Conservation (phyloP, 2,113 vertebrate genomes). For the Lophura nycthemera region DNA sequence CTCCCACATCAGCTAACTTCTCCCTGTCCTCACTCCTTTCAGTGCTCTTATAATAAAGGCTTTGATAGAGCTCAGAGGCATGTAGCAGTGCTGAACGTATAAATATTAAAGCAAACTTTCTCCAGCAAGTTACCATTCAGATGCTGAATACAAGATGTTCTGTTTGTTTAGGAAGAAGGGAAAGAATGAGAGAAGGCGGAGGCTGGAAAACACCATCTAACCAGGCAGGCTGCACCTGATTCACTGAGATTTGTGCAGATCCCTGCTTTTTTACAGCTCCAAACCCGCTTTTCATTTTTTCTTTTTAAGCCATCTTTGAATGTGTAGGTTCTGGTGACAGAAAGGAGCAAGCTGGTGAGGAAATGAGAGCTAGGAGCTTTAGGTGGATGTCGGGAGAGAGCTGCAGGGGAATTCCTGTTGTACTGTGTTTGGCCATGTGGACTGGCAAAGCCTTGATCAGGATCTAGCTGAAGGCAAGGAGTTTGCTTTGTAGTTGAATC, state of each 20-base stretch:
- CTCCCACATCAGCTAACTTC: conserved; percentile 41
- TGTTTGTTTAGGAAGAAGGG: conserved; percentile 56
- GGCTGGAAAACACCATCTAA: background rate
- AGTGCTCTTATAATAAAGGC: conserved; percentile 54
- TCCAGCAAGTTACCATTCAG: conserved; percentile 71
- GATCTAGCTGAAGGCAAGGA: background rate
- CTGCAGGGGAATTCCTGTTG: background rate
- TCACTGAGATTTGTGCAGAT: conserved; percentile 30
- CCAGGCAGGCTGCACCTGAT: conserved; percentile 9
- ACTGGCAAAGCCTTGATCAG: accelerated
- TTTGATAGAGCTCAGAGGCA: conserved; percentile 68
- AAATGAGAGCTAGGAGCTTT: background rate
- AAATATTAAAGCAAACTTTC: conserved; percentile 78
- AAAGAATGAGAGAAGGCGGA: background rate
- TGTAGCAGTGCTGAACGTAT: conserved; percentile 67
- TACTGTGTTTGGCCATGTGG: accelerated
- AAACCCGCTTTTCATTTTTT: background rate
- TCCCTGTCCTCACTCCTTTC: conserved; percentile 42
- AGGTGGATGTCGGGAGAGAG: background rate
- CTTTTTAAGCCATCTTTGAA: background rate
- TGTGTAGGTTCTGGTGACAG: background rate
- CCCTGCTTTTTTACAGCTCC: conserved; percentile 20
- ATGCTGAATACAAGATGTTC: conserved; percentile 70
- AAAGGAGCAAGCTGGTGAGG: background rate
- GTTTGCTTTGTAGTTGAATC: background rate